Base-by-base conservation (phyloP, 2,888 invertebrate species). In the Baronia brevicornis region DNA sequence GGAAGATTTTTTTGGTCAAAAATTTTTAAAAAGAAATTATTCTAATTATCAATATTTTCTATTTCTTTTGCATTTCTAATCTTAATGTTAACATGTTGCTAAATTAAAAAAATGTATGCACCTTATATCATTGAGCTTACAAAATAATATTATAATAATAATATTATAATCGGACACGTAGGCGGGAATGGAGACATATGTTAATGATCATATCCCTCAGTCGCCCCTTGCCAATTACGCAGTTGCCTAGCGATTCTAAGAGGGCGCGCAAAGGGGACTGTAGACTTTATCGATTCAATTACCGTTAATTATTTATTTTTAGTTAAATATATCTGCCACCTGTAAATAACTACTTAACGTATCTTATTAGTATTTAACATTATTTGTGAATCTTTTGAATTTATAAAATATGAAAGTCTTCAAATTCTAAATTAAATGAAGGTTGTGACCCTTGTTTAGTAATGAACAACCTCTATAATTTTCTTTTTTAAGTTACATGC, bases 151-250 rank as follows among this genome's bases (percentile, higher is more conserved):
- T 12, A 24, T 26, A 26, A 18, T n/a, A n/a, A n/a, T n/a, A n/a
- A n/a, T n/a, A n/a, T n/a, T n/a, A n/a, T n/a, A n/a, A 44, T 40
- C 34, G 34, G 31, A 33, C 39, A 41, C n/a, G 4, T 9, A 11
- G 14, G 43, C 40, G 43, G 52, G 50, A 51, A 53, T 52, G 43
- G 45, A 50, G 53, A 55, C 75, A 75, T 75, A 75, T 75, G 77
- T 65, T 66, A 51, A 45, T 47, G 55, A 57, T 70, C 53, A 56
- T 49, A 47, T 38, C 39, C 50, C 52, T 48, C 41, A 19, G 24
- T 36, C 38, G 28, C 48, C 62, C 66, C 52, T 46, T 47, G 64
- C 62, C 69, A 69, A 71, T 69, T 68, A 65, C 43, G 37, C 28
- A 33, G 38, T 25, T 28, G 36, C 25, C 35, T 33, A 33, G 43